Conservation (phyloP, 2,113 vertebrate genomes). For the Zeus faber region DNA sequence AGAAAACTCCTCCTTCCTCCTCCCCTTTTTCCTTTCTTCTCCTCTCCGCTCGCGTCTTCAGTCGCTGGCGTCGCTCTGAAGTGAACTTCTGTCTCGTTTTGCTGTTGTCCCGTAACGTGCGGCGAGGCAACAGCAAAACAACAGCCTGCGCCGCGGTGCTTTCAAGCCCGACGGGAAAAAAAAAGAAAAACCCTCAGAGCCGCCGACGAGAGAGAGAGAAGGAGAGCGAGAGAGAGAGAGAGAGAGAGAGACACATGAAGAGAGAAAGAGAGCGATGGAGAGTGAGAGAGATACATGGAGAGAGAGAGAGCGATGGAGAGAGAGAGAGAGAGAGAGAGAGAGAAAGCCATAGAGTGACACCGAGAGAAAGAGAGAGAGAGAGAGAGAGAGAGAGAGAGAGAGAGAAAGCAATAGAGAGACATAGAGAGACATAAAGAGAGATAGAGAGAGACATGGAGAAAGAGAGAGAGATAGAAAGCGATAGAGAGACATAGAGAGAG, state of each 20-base stretch:
- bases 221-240: slow-evolving; percentile 4
- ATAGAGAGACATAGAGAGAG: too few species aligned
- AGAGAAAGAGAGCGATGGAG: slow-evolving; percentile 16
- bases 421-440: slow-evolving; percentile 5
- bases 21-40: neutral
- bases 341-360: too few species aligned
- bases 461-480: slow-evolving; percentile 11
- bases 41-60: neutral
- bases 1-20: neutral
- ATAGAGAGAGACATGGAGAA: slow-evolving; percentile 18
- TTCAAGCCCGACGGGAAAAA: slow-evolving; percentile 58
- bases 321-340: too few species aligned
- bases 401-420: slow-evolving; percentile 7
- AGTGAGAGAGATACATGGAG: too few species aligned
- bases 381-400: slow-evolving; percentile 14
- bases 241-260: slow-evolving; percentile 10
- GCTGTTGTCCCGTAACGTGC: slow-evolving; percentile 45
- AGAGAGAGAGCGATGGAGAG: too few species aligned
- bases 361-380: slow-evolving; percentile 15
- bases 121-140: slow-evolving; percentile 39
- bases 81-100: slow-evolving; percentile 57
- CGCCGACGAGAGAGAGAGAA: slow-evolving; percentile 15
- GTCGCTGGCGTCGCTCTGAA: slow-evolving; percentile 37
- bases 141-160: slow-evolving; percentile 32
- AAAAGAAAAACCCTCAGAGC: slow-evolving; percentile 38